Conservation (phyloP, 2,888 invertebrate genomes). For the Sphecodes monilicornis region DNA sequence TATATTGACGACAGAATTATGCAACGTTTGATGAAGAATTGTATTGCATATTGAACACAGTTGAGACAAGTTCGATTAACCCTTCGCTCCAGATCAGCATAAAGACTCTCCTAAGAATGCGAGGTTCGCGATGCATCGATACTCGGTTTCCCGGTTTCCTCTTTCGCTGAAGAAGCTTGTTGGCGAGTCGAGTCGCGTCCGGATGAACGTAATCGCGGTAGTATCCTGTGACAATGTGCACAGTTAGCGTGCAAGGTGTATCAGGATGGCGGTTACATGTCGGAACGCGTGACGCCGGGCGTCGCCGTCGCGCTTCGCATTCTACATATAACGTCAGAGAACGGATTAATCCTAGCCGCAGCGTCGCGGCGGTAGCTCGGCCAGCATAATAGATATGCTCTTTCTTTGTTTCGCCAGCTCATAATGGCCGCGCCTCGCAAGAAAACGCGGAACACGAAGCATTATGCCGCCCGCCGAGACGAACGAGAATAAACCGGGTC, state of each 20-base stretch:
- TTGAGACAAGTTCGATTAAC: too few relatives aligned
- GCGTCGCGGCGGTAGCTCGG: slow-evolving; percentile 69
- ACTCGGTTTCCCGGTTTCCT: background rate
- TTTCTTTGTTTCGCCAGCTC: slow-evolving; percentile 72
- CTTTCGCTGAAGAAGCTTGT: background rate
- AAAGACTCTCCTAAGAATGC: background rate
- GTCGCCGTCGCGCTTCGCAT: slow-evolving; percentile 56
- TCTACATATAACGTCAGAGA: slow-evolving; percentile 72
- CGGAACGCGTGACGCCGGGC: slow-evolving; percentile 27
- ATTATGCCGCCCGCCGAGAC: slow-evolving; percentile 73
- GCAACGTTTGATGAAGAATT: too few relatives aligned
- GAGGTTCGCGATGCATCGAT: background rate
- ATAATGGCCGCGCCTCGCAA: slow-evolving; percentile 74
- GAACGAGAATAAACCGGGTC: slow-evolving; percentile 70
- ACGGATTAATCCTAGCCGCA: slow-evolving; percentile 72
- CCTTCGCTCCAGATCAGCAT: background rate
- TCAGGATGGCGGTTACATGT: slow-evolving; percentile 13
- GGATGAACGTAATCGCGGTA: slow-evolving; percentile 38
- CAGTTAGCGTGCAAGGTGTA: slow-evolving; percentile 59
- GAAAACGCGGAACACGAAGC: slow-evolving; percentile 74
- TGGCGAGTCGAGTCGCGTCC: background rate
- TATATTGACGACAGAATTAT: too few relatives aligned
- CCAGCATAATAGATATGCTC: slow-evolving; percentile 74
- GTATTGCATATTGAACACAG: too few relatives aligned
- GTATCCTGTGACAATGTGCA: slow-evolving; percentile 52